These are phyloP conservation scores for Corythoichthys haematopterus DNA, from an alignment of 2,113 vertebrate species.

Conservation along the genomic window DNA sequence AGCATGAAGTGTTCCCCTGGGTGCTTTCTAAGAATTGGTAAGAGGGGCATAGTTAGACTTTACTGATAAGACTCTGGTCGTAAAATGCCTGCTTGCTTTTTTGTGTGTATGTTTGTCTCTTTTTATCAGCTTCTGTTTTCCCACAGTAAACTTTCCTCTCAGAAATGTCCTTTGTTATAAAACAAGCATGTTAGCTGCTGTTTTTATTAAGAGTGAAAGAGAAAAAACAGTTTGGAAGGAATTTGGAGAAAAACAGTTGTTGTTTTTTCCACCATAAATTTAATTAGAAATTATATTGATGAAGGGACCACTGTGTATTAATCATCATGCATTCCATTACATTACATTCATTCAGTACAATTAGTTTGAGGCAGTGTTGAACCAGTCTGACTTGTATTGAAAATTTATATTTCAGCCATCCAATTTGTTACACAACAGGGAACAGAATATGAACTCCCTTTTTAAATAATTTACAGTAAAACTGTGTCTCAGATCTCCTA, in stretches of 20 bases:
- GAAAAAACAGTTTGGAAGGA: slow-evolving; percentile 9
- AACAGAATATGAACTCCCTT: background rate
- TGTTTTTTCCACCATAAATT: background rate
- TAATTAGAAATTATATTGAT: background rate
- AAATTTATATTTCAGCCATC: background rate
- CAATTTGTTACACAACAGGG: background rate
- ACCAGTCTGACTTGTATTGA: background rate
- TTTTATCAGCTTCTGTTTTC: slow-evolving; percentile 38
- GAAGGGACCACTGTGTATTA: background rate
- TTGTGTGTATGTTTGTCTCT: slow-evolving; percentile 28
- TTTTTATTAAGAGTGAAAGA: slow-evolving; percentile 16
- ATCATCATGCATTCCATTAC: background rate
- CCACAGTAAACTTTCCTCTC: slow-evolving; percentile 36
- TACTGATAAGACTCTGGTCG: slow-evolving; percentile 44
- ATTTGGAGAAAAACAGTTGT: slow-evolving; percentile 7
- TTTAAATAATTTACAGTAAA: too few relatives aligned
- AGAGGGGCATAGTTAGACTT: slow-evolving; percentile 48
- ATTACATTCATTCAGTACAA: background rate
- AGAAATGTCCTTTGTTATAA: slow-evolving; percentile 38
- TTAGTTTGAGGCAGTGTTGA: background rate
- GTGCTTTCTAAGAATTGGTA: slow-evolving; percentile 43
- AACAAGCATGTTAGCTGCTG: slow-evolving; percentile 19
- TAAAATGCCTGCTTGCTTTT: slow-evolving; percentile 37
- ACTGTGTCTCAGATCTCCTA: too few relatives aligned
- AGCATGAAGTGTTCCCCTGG: slow-evolving; percentile 43